Percentiles rank a stretch among this genome's conserved stretches.
phyloP scores from a whole-genome alignment of 2,797 vertebrate species.

The Huso huso region DNA sequence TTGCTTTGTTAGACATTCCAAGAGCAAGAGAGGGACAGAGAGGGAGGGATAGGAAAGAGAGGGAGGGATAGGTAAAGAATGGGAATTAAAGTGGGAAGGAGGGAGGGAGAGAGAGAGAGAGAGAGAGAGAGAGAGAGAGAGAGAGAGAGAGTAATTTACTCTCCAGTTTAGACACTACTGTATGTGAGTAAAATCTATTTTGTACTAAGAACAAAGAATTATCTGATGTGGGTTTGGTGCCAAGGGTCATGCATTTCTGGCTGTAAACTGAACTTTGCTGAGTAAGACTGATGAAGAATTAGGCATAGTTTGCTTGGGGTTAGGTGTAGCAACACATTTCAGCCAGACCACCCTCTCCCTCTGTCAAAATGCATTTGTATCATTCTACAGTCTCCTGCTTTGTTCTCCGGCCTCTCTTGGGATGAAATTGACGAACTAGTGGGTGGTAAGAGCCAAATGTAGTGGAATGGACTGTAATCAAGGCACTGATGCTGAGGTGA shows the following conservation, averaged over 20 bases:
- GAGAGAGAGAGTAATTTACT: slow-evolving; percentile 12
- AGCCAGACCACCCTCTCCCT: neutral
- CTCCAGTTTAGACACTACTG: too few relatives aligned
- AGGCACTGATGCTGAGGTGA: neutral
- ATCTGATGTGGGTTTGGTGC: too few relatives aligned
- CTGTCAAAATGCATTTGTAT: neutral
- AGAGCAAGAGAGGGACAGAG: neutral
- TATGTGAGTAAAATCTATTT: too few relatives aligned
- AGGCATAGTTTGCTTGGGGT: neutral
- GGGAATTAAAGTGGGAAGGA: neutral
- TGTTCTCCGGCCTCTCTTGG: neutral
- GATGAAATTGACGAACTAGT: neutral
- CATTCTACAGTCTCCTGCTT: neutral
- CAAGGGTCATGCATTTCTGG: too few relatives aligned
- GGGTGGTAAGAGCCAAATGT: neutral
- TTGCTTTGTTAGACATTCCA: too few relatives aligned
- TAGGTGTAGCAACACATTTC: neutral
- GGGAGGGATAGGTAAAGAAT: neutral
- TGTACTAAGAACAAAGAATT: neutral
- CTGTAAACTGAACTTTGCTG: too few relatives aligned
- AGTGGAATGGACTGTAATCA: slow-evolving; percentile 2
- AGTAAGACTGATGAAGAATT: neutral
- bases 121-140: neutral
- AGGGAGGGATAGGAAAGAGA: neutral
- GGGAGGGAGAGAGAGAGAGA: neutral